Base-by-base conservation (phyloP, 2,797 vertebrate species). In the Sebastolobus altivelis region DNA sequence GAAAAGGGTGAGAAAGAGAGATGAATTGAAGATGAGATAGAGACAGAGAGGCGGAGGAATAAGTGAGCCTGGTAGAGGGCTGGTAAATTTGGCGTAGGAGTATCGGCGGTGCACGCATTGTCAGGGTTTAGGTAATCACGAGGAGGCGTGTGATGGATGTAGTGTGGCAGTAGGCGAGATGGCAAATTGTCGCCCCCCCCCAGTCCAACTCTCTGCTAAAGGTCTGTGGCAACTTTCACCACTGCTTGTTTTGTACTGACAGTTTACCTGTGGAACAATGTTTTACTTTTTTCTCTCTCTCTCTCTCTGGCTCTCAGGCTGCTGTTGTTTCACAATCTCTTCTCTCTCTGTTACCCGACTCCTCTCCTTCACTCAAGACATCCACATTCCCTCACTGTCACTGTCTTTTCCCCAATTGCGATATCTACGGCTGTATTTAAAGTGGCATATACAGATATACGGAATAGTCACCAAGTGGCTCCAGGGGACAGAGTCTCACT, bases 101-200 rank as follows among this genome's bases (percentile, higher is more conserved):
- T 87, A 72, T 77, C 31, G 20, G 72, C 31, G 6, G 58, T 56
- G 67, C 65, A 52, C 33, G 65, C 65, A 67, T 82, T 89, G 86
- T 92, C 85, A 75, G 69, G 71, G 68, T 85, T 83, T 73, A 65
- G 78, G 83, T 88, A 88, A 91, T 91, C 85, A 87, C 71, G 83
- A 79, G 58, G 72, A 84, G 88, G 89, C 8, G 71, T 87, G 85
- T 91, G 91, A 92, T 90, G 84, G 86, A 93, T 93, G 86, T 29
- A 70, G 61, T 78, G 76, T 79, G 82, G 82, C 89, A 77, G 67
- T 59, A 37, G 81, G 78, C 10, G 52, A 86, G 82, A 77, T 82
- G 76, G 72, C 61, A 56, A 10, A 12, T 37, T 63, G 67, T 4
- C 22, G 5, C 1, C 2, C 33, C 6, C 13, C 69, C 29, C n/a